These are phyloP conservation scores for Caenorhabditis becei DNA, from an alignment of 2,888 invertebrate species.

Conservation along the genomic window DNA sequence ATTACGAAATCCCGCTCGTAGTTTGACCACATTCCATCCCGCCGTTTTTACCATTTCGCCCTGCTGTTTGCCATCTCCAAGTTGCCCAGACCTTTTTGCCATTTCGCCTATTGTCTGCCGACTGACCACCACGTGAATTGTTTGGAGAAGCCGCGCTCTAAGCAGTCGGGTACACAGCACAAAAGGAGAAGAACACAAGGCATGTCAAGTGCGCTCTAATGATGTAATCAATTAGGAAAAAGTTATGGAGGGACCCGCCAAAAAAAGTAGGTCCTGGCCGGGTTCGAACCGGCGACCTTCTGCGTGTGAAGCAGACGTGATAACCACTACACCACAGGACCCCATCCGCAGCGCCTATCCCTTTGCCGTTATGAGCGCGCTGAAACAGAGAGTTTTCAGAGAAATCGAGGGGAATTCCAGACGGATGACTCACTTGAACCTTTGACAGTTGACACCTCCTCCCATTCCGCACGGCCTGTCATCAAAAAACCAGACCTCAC, in stretches of 20 bases:
- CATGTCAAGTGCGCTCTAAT: not conserved
- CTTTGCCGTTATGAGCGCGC: not conserved
- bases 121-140: conserved; percentile 43
- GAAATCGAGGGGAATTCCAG: not conserved
- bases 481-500: conserved; percentile 47
- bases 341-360: not conserved
- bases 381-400: not conserved
- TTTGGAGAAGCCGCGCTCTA: conserved; percentile 38
- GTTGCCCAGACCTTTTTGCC: conserved; percentile 28
- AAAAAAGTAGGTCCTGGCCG: conserved; percentile 66
- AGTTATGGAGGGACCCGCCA: not conserved
- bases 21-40: conserved; percentile 13
- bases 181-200: not conserved
- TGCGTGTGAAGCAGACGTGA: conserved; percentile 79
- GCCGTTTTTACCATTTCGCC: conserved; percentile 22
- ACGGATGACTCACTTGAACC: conserved; percentile 30
- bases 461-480: not conserved
- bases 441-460: conserved; percentile 25
- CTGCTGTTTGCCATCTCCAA: conserved; percentile 1
- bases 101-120: conserved; percentile 32
- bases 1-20: not conserved
- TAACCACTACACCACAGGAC: conserved; percentile 78
- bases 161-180: conserved; percentile 34
- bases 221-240: not conserved
- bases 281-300: conserved; percentile 78